phyloP scores from a whole-genome alignment of 2,113 vertebrate species.

The Triplophysa tibetana region DNA sequence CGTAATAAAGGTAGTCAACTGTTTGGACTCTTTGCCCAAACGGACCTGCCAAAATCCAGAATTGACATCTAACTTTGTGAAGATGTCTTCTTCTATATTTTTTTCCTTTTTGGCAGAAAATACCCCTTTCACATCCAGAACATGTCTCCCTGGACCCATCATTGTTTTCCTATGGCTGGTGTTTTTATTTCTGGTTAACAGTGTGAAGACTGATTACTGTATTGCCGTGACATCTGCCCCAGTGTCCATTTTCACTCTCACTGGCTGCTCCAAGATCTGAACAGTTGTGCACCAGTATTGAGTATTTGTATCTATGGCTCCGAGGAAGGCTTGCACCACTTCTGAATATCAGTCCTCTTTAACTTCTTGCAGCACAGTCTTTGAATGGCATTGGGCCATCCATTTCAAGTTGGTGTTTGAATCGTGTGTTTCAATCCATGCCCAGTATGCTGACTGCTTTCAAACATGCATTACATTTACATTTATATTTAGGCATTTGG shows the following conservation, averaged over 20 bases:
- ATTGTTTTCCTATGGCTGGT: neutral
- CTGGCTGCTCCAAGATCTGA: too few species aligned
- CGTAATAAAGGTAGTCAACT: conserved; percentile 13
- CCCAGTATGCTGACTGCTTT: too few species aligned
- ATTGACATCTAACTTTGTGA: conserved; percentile 8
- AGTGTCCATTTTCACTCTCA: too few species aligned
- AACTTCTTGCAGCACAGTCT: neutral
- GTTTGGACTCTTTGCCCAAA: conserved; percentile 1
- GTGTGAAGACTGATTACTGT: neutral
- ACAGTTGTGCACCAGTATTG: too few species aligned
- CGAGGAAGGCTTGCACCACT: neutral
- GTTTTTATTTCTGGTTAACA: neutral
- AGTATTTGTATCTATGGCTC: too few species aligned
- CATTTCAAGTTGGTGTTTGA: too few species aligned
- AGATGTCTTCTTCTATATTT: neutral
- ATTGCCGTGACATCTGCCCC: neutral
- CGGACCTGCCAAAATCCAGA: conserved; percentile 11
- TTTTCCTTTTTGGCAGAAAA: neutral
- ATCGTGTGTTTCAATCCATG: too few species aligned
- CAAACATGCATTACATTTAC: too few species aligned
- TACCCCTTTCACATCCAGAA: neutral
- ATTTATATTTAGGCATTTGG: too few species aligned
- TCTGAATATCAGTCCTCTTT: neutral
- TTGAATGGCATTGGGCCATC: neutral
- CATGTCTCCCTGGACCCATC: neutral